Percentiles rank a stretch among this genome's conserved stretches.
phyloP scores from a whole-genome alignment of 1,140 invertebrate species.

The Trichonephila inaurata region DNA sequence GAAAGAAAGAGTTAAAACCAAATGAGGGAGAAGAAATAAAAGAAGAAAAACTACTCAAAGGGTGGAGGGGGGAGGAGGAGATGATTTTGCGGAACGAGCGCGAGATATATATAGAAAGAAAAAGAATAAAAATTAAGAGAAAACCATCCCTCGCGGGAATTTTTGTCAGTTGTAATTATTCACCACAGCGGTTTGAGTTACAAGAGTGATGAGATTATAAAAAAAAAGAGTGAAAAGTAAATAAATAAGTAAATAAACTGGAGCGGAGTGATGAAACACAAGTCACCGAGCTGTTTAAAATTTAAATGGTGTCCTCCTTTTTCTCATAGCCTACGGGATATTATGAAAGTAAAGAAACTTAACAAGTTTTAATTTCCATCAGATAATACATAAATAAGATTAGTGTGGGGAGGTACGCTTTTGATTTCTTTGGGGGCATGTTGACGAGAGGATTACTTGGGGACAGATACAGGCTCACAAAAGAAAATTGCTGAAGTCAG shows the following conservation, averaged over 20 bases:
- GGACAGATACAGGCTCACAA: background rate
- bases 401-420: background rate
- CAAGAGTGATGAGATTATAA: slow-evolving; percentile 46
- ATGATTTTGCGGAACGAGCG: background rate
- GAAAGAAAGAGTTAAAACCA: slow-evolving; percentile 49
- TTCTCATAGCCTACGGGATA: slow-evolving; percentile 25
- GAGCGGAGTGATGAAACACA: background rate
- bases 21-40: slow-evolving; percentile 36
- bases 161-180: slow-evolving; percentile 69
- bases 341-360: slow-evolving; percentile 57
- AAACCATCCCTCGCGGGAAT: background rate
- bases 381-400: slow-evolving; percentile 52
- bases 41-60: background rate
- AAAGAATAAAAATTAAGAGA: slow-evolving; percentile 31
- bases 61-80: background rate
- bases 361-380: slow-evolving; percentile 76
- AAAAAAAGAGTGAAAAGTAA: slow-evolving; percentile 34
- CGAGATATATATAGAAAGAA: background rate
- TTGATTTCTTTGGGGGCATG: slow-evolving; percentile 21
- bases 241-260: slow-evolving; percentile 45
- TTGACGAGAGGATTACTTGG: background rate
- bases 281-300: slow-evolving; percentile 72
- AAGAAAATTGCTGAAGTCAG: slow-evolving; percentile 65
- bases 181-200: slow-evolving; percentile 26
- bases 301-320: slow-evolving; percentile 61